These are phyloP conservation scores for Thereuonema tuberculata DNA, from an alignment of 1,140 invertebrate species.

Conservation along the genomic window DNA sequence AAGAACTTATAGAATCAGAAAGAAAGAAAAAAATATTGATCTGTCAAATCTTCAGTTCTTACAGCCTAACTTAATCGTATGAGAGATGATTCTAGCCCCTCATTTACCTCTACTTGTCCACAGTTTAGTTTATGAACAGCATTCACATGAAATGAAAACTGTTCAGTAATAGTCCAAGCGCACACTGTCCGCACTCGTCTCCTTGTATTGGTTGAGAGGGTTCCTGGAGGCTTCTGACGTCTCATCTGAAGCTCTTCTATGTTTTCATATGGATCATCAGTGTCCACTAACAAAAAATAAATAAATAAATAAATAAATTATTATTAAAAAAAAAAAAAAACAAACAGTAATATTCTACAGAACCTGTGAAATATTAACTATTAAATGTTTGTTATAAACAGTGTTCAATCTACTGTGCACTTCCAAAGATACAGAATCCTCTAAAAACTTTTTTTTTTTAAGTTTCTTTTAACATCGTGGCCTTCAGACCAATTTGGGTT, in stretches of 20 bases:
- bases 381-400: too few relatives aligned
- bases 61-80: background rate
- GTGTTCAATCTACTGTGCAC: too few relatives aligned
- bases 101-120: conserved; percentile 55
- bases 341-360: background rate
- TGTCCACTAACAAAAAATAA: conserved; percentile 30
- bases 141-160: conserved; percentile 52
- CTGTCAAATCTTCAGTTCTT: background rate
- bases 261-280: conserved; percentile 34
- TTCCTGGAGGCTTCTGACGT: conserved; percentile 33
- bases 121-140: conserved; percentile 60
- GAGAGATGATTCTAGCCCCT: too few relatives aligned
- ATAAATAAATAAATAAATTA: too few relatives aligned
- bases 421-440: too few relatives aligned
- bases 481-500: too few relatives aligned
- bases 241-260: conserved; percentile 38
- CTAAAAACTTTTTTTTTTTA: too few relatives aligned
- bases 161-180: conserved; percentile 56
- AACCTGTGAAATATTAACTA: background rate
- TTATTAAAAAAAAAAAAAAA: too few relatives aligned
- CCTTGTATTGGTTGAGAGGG: conserved; percentile 46
- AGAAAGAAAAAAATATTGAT: background rate
- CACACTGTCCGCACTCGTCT: conserved; percentile 40
- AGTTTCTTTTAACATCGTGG: too few relatives aligned
- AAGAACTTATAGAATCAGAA: background rate